Percentiles rank a stretch among this genome's conserved stretches.
Conservation (phyloP, 2,888 invertebrate genomes). For the Pandemis corylana region DNA sequence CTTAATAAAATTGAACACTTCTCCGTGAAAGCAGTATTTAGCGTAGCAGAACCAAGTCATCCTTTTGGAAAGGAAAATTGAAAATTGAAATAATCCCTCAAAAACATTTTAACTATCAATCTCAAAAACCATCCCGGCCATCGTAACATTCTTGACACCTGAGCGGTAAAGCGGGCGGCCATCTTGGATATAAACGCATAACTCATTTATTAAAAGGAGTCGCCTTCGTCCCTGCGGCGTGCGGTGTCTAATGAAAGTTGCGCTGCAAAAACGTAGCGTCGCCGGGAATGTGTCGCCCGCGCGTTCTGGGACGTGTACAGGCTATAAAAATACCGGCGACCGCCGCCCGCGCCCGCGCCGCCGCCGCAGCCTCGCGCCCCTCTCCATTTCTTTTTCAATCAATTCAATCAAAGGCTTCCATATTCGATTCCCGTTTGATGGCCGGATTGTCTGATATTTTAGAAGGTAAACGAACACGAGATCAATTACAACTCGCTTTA, state of each 20-base stretch:
- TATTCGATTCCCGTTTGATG: constrained; percentile 72
- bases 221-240: constrained; percentile 73
- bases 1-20: no score
- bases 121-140: constrained; percentile 55
- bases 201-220: constrained; percentile 82
- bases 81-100: constrained; percentile 1
- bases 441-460: constrained; percentile 53
- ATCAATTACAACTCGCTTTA: constrained; percentile 32
- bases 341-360: constrained; percentile 49
- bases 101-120: constrained; percentile 46
- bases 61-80: not conserved
- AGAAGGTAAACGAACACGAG: constrained; percentile 20
- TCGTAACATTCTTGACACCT: constrained; percentile 73
- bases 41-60: not conserved
- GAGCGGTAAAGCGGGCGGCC: constrained; percentile 67
- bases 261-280: constrained; percentile 80
- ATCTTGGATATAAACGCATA: constrained; percentile 80
- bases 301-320: constrained; percentile 80
- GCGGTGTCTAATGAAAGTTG: constrained; percentile 81
- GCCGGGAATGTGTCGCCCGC: constrained; percentile 81
- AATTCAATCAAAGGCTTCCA: constrained; percentile 78
- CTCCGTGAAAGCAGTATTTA: not conserved
- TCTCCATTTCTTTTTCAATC: constrained; percentile 79
- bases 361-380: constrained; percentile 57
- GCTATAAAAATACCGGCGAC: constrained; percentile 81